Evolutionary conservation across 2,113 vertebrate species (phyloP).

Genomic region (Bungarus multicinctus): DNA sequence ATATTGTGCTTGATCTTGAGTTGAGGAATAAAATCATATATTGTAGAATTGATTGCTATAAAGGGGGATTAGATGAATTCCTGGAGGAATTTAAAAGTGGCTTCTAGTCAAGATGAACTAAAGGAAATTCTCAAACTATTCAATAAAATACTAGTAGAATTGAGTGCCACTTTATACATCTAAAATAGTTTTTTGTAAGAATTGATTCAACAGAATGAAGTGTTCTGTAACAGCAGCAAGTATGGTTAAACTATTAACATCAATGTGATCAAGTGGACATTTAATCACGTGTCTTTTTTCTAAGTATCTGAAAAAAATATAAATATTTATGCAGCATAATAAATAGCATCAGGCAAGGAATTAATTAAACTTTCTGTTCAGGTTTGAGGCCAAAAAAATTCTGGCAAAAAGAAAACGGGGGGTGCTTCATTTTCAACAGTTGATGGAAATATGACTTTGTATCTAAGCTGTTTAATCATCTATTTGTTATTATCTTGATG

Average conservation of each 20-base stretch:
- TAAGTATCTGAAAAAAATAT: neutral
- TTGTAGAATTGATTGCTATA: neutral
- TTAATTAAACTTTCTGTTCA: conserved; percentile 9
- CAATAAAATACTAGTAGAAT: neutral
- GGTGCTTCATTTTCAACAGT: neutral
- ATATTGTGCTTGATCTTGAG: neutral
- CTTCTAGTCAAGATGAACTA: neutral
- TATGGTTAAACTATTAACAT: neutral
- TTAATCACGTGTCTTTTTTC: neutral
- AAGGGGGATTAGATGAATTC: neutral
- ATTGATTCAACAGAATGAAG: neutral
- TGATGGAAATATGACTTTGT: neutral
- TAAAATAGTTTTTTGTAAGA: neutral
- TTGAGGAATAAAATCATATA: neutral
- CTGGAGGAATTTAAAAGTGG: neutral
- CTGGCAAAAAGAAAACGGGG: neutral
- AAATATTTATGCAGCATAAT: neutral
- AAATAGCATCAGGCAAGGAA: neutral
- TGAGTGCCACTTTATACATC: neutral
- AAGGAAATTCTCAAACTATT: neutral
- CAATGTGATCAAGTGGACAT: neutral
- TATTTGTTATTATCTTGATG: conserved; percentile 40
- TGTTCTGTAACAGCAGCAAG: neutral
- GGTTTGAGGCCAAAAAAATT: neutral
- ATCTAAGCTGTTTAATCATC: conserved; percentile 26